Conservation (phyloP, 2,888 invertebrate genomes). For the Ditylenchus weischeri region DNA sequence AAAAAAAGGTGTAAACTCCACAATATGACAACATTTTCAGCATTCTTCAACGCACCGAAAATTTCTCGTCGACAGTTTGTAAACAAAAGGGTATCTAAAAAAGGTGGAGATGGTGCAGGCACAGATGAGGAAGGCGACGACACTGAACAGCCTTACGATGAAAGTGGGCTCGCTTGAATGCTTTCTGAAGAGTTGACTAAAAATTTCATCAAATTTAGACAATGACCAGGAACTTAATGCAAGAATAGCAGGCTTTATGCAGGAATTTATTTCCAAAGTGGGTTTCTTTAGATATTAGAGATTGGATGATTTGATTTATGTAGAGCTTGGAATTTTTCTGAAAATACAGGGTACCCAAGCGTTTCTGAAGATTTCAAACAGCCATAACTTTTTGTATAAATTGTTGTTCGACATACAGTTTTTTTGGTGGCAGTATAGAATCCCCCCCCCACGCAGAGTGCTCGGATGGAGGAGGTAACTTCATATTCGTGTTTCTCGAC, state of each 20-base stretch:
- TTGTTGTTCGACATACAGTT: too few relatives aligned
- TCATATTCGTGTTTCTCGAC: too few relatives aligned
- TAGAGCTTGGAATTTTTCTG: too few relatives aligned
- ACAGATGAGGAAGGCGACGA: slow-evolving; percentile 8
- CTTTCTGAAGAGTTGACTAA: neutral
- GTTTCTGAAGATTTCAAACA: too few relatives aligned
- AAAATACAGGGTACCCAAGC: too few relatives aligned
- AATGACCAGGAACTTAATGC: neutral
- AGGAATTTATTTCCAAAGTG: slow-evolving; percentile 8
- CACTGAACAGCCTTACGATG: neutral
- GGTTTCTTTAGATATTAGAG: neutral
- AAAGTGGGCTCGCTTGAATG: neutral
- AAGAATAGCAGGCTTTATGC: neutral
- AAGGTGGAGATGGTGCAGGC: neutral
- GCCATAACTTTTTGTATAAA: too few relatives aligned
- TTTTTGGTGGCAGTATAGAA: too few relatives aligned
- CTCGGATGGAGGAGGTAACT: too few relatives aligned
- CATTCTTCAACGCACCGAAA: slow-evolving; percentile 14
- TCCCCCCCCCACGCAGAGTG: too few relatives aligned
- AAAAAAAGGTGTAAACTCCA: neutral
- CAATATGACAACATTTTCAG: neutral
- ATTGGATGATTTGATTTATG: too few relatives aligned
- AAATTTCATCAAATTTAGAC: neutral
- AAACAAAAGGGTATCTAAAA: too few relatives aligned
- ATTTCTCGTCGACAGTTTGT: slow-evolving; percentile 1